phyloP scores from a whole-genome alignment of 2,797 vertebrate genomes.

The Enteromius anoplus region DNA sequence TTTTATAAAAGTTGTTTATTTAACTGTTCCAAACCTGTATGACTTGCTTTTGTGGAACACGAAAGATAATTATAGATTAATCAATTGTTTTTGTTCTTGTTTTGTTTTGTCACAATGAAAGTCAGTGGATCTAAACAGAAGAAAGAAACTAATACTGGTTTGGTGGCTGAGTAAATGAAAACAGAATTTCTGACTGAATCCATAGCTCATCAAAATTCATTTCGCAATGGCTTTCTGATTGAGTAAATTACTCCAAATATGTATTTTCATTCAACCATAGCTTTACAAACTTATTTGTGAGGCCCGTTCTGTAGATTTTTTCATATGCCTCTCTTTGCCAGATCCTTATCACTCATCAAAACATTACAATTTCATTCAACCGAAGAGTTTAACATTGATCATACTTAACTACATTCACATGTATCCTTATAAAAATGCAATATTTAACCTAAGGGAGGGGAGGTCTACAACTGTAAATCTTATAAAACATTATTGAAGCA shows the following conservation, averaged over 20 bases:
- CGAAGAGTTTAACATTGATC: conserved; percentile 26
- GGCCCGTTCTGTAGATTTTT: conserved; percentile 46
- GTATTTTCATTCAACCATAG: conserved; percentile 41
- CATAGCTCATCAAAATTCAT: conserved; percentile 42
- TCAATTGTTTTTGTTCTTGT: background rate
- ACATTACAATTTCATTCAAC: conserved; percentile 26
- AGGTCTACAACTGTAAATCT: background rate
- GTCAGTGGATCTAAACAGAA: background rate
- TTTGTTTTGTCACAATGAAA: background rate
- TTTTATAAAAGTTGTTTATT: background rate
- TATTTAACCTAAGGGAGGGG: background rate
- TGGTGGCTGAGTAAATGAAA: background rate
- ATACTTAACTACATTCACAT: conserved; percentile 22
- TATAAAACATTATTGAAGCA: background rate
- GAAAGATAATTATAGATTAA: background rate
- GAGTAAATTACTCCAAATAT: conserved; percentile 54
- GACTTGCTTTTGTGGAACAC: background rate
- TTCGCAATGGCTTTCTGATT: conserved; percentile 51
- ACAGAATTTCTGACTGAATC: conserved; percentile 10
- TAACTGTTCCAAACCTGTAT: background rate
- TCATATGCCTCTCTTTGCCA: conserved; percentile 26
- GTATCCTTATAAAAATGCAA: background rate
- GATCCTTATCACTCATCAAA: conserved; percentile 51
- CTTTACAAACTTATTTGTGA: conserved; percentile 36
- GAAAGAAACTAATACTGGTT: background rate